A percentile compares a stretch with the other conserved stretches of the same genome.
These are phyloP conservation scores for Megaceryle torquata DNA, from an alignment of 2,113 vertebrate genomes.

Conservation along the genomic window DNA sequence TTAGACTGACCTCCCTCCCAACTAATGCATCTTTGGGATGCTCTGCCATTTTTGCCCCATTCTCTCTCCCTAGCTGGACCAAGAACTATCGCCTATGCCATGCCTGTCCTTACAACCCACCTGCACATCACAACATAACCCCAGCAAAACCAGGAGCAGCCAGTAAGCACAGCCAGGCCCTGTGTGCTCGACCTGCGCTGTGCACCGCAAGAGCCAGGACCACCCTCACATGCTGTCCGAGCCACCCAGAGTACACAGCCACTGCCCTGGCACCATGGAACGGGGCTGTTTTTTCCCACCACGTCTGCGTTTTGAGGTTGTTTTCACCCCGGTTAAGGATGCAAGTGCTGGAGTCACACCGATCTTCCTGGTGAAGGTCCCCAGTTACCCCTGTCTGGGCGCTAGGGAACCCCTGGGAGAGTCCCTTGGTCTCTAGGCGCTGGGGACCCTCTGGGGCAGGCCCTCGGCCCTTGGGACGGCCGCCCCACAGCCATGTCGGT, in stretches of 20 bases:
- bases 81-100: fast-evolving
- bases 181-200: not conserved
- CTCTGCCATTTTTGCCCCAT: not conserved
- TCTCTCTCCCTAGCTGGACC: not conserved
- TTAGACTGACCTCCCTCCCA: not conserved
- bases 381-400: not conserved
- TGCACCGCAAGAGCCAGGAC: not conserved
- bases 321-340: not conserved
- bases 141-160: not conserved
- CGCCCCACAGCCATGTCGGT: not conserved
- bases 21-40: not conserved
- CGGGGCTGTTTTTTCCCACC: not conserved
- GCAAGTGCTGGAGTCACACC: not conserved
- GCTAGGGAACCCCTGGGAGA: not conserved
- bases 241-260: not conserved
- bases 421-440: not conserved
- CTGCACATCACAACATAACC: not conserved
- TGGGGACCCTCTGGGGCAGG: not conserved
- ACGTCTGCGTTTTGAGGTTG: fast-evolving
- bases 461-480: not conserved
- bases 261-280: not conserved
- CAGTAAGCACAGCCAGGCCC: not conserved
- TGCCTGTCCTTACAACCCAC: not conserved
- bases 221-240: not conserved
- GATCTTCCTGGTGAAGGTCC: not conserved